Evolutionary conservation across 2,797 vertebrate species (phyloP).

Genomic region (Acanthornis magna): DNA sequence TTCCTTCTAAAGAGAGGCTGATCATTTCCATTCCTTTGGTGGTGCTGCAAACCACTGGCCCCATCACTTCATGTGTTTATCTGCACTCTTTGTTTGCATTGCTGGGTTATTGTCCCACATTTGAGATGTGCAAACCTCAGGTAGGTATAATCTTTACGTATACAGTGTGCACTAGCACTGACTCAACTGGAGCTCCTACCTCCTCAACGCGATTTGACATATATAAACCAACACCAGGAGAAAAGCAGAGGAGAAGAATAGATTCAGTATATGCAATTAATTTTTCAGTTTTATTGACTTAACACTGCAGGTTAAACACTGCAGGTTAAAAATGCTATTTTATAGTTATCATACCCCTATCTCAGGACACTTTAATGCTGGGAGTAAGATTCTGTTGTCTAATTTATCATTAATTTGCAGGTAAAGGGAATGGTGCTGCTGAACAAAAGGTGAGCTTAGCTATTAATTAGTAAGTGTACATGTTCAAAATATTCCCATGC

Average conservation of each 20-base stretch:
- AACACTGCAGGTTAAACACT: neutral
- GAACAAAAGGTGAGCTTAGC: neutral
- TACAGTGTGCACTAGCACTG: neutral
- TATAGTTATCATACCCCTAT: neutral
- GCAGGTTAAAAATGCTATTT: neutral
- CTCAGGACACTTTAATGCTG: neutral
- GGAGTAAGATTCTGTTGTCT: neutral
- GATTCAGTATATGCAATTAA: neutral
- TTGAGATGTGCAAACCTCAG: neutral
- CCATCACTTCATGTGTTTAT: neutral
- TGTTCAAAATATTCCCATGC: neutral
- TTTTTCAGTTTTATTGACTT: neutral
- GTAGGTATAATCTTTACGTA: neutral
- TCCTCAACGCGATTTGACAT: neutral
- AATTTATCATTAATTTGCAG: neutral
- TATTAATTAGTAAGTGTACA: neutral
- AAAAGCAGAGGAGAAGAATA: neutral
- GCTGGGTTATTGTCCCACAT: neutral
- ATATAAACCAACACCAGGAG: neutral
- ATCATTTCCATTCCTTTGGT: neutral
- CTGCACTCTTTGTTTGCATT: neutral
- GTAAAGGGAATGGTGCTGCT: neutral
- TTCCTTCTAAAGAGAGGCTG: neutral
- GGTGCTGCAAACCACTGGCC: neutral
- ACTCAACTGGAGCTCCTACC: neutral